A percentile compares a stretch with the other conserved stretches of the same genome.
These are phyloP conservation scores for Hemicrepidius hirtus DNA, from an alignment of 2,888 invertebrate genomes.

Conservation along the genomic window DNA sequence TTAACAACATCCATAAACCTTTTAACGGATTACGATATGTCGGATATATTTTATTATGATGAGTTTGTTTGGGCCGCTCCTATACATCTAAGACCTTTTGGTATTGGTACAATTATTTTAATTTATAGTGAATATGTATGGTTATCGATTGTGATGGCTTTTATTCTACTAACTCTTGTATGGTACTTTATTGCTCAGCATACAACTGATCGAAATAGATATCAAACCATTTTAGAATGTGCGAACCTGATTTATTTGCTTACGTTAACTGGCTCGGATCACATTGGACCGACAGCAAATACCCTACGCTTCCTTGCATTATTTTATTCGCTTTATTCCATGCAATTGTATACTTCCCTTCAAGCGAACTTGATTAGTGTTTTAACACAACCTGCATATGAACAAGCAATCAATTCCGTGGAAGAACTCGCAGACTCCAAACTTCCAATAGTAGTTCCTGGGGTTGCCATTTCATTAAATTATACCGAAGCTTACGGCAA, in stretches of 20 bases:
- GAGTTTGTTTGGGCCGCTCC: neutral
- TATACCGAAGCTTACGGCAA: neutral
- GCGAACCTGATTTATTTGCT: no score
- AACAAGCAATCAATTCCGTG: neutral
- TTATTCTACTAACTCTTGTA: neutral
- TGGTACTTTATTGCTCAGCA: no score
- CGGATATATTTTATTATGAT: neutral
- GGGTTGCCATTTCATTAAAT: neutral
- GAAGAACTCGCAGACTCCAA: slow-evolving; percentile 1
- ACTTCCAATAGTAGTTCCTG: neutral
- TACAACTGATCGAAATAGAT: no score
- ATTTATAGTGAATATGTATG: neutral
- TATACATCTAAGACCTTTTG: neutral
- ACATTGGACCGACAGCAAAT: neutral
- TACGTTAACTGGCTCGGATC: neutral
- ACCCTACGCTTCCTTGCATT: neutral
- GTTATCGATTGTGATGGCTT: neutral
- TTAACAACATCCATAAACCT: neutral
- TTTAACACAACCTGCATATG: neutral
- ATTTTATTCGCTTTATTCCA: neutral
- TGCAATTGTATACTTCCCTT: neutral
- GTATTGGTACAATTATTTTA: neutral
- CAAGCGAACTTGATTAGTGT: slow-evolving; percentile 1
- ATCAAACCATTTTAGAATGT: no score
- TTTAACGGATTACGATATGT: neutral